phyloP scores from a whole-genome alignment of 2,113 vertebrate genomes.

The Upupa epops region DNA sequence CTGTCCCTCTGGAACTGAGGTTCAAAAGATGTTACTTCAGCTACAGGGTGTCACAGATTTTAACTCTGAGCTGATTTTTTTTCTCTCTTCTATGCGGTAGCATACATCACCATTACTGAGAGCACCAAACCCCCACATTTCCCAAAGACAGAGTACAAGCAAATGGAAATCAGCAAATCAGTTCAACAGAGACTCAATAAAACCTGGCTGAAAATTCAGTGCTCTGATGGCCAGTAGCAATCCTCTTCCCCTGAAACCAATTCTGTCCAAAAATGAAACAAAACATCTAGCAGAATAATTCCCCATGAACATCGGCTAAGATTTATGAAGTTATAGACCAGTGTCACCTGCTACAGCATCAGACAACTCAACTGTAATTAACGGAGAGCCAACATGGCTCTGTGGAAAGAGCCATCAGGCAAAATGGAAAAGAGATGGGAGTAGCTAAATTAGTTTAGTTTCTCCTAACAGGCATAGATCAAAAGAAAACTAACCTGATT shows the following conservation, averaged over 20 bases:
- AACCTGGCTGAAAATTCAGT: background rate
- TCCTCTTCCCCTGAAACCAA: conserved; percentile 3
- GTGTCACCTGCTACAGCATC: background rate
- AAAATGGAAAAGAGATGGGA: background rate
- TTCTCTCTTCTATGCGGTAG: background rate
- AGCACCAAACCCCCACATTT: background rate
- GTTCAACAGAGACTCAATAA: conserved; percentile 23
- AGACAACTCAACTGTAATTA: background rate
- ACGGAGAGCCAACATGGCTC: background rate
- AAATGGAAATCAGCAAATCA: background rate
- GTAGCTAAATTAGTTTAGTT: conserved; percentile 25
- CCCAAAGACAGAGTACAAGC: background rate
- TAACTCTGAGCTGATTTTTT: background rate
- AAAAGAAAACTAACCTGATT: conserved; percentile 33
- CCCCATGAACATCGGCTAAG: background rate
- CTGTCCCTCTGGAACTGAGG: too few relatives aligned
- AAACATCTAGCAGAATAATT: background rate
- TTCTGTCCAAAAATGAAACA: conserved; percentile 11
- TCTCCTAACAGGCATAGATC: conserved; percentile 1
- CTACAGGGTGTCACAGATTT: background rate
- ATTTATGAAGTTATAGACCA: background rate
- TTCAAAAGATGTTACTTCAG: background rate
- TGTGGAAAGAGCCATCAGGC: background rate
- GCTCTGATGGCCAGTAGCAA: background rate
- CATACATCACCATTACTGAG: accelerated